These are phyloP conservation scores for Tribolium freemani DNA, from an alignment of 2,888 invertebrate species.

Conservation along the genomic window DNA sequence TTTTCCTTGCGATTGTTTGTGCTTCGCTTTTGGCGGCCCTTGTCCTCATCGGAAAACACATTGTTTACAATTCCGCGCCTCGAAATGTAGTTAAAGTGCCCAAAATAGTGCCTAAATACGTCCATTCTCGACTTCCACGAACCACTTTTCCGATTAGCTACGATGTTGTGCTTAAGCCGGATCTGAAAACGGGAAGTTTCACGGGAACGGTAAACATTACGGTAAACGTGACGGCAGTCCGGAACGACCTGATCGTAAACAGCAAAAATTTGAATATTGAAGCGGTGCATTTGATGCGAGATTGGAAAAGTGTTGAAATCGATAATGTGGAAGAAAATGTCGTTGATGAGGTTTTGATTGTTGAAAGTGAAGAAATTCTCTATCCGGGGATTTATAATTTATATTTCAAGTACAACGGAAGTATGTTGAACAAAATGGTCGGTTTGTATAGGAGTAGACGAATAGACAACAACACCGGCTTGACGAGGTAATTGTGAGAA, in stretches of 20 bases:
- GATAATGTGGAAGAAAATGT: constrained; percentile 57
- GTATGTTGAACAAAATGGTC: constrained; percentile 74
- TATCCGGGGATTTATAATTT: constrained; percentile 71
- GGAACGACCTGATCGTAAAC: constrained; percentile 58
- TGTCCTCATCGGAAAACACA: constrained; percentile 62
- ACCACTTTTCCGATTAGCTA: constrained; percentile 75
- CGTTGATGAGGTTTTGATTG: constrained; percentile 57
- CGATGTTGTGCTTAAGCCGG: constrained; percentile 75
- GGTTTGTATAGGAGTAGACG: constrained; percentile 80
- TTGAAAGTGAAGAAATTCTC: constrained; percentile 54
- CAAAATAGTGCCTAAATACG: background rate
- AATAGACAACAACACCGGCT: constrained; percentile 63
- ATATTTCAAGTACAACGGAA: constrained; percentile 75
- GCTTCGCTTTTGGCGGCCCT: constrained; percentile 62
- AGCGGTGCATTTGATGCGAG: constrained; percentile 52
- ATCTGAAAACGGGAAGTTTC: constrained; percentile 74
- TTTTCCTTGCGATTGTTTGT: constrained; percentile 62
- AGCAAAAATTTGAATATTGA: constrained; percentile 59
- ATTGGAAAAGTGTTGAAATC: constrained; percentile 50
- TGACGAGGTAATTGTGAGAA: constrained; percentile 8
- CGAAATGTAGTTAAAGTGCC: background rate
- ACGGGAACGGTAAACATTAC: constrained; percentile 72
- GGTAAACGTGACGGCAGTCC: constrained; percentile 64
- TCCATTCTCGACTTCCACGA: constrained; percentile 71
- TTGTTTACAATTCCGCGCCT: constrained; percentile 49